Evolutionary conservation across 2,797 vertebrate genomes (phyloP), one percentile per base, ranked within the genome.

Genomic region (Chelon labrosus): DNA sequence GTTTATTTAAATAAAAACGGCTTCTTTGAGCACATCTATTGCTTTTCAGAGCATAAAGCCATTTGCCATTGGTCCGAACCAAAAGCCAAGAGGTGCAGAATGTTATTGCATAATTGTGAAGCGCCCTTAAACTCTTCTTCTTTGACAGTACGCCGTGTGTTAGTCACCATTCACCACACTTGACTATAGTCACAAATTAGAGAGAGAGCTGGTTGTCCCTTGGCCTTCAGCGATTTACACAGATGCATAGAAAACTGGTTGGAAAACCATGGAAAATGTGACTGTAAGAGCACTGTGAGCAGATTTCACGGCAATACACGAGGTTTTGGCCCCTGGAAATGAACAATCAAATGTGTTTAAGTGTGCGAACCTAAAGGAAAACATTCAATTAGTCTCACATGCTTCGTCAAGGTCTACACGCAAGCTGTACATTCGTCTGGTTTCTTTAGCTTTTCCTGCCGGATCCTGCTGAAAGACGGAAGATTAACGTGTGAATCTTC

Each of bases 31-130:
- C 54, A 65, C 51, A 81, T 77, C 46, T 75, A 56, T 82, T 85
- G 77, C 76, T 84, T 86, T 85, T 85, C 65, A 84, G 77, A 89
- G 73, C 82, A 83, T 75, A 65, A 83, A 74, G 52, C 70, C 62
- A 64, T 85, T 83, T 73, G 67, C 70, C 80, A 77, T 53, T 78
- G 39, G 72, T 80, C 73, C n/a, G 44, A 47, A 80, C 73, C 75
- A 56, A 81, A 88, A 79, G 80, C 82, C 71, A 81, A 80, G 75
- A 80, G 70, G 68, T 74, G 77, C 79, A 75, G 63, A 81, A 79
- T 57, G 50, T 65, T 67, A 70, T 82, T 86, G 63, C 71, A 22
- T 88, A 81, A 88, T 79, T 79, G 70, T 71, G 73, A 80, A 77
- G 84, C 72, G 53, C 60, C 71, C 71, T 78, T 54, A 44, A 84